These are phyloP conservation scores for Trachelus tabidus DNA, from an alignment of 2,888 invertebrate genomes.

Conservation along the genomic window DNA sequence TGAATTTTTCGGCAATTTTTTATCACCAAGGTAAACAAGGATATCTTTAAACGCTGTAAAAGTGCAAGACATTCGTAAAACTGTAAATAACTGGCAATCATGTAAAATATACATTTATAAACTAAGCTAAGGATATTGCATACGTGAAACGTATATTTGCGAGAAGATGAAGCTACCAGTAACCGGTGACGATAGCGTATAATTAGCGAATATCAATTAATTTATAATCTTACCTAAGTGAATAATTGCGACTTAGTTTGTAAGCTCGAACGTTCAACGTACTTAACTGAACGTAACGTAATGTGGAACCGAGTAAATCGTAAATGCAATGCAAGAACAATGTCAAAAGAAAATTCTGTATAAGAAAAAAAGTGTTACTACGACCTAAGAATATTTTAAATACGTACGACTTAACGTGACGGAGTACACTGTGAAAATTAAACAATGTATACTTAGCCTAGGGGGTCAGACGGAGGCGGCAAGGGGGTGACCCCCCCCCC, in stretches of 20 bases:
- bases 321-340: slow-evolving; percentile 33
- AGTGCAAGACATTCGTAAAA: background rate
- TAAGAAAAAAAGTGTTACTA: slow-evolving; percentile 31
- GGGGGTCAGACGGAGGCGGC: background rate
- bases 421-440: slow-evolving; percentile 14
- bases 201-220: background rate
- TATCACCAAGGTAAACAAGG: background rate
- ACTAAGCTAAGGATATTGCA: background rate
- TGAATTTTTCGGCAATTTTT: background rate
- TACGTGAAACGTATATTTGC: background rate
- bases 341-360: slow-evolving; percentile 30
- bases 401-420: slow-evolving; percentile 33
- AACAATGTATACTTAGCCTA: slow-evolving; percentile 33
- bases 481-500: background rate
- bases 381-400: slow-evolving; percentile 48
- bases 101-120: slow-evolving; percentile 6
- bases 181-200: background rate
- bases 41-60: background rate
- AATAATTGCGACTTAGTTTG: background rate
- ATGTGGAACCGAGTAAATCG: background rate
- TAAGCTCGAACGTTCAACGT: background rate
- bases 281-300: background rate
- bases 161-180: background rate
- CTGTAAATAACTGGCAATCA: slow-evolving; percentile 14
- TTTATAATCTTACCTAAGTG: background rate